Base-by-base conservation (phyloP, 2,113 vertebrate genomes). In the Glaucomys volans region DNA sequence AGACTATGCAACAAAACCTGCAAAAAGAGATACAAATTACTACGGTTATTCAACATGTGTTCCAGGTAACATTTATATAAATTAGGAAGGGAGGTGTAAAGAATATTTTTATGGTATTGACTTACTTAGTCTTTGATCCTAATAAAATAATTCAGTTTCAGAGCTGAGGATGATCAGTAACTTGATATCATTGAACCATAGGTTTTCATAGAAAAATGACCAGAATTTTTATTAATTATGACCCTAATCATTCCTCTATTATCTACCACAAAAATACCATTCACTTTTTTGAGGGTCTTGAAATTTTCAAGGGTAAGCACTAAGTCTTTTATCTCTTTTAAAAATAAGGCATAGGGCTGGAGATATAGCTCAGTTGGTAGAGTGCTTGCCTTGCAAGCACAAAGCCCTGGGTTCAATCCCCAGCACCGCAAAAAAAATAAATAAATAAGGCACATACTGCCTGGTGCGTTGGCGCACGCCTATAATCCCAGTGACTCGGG, bases 11-110 rank as follows among this genome's bases (percentile, higher is more conserved):
- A 47, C 0, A 20, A 13, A 89, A 35, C 0, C 87, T 98, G 8
- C 20, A 97, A 96, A 28, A 0, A 71, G 98, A 98, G 44, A 98
- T 87, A 92, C 2, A 95, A 0, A 10, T 74, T 0, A 97, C 93
- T 66, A 81, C 96, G 54, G 0, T 98, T 82, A 80, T 98, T 96
- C 98, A 99, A 75, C 96, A 98, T 28, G 52, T 98, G 2, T 97
- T 99, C 52, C 98, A 99, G 98, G 98, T 99, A 98, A 98, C 1
- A 5, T 52, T 57, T 75, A 54, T 35, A 22, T 81, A 92, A n/a
- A 89, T 87, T 96, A 96, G 32, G 42, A 96, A 71, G 72, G 77
- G 17, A 30, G 8, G 2, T 62, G 26, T 62, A 62, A 62, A 62
- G 8, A 62, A 28, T 62, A 28, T 62, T 62, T 54, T 91, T 88